Base-by-base conservation (phyloP, 2,797 vertebrate species). In the Hylomyscus alleni region DNA sequence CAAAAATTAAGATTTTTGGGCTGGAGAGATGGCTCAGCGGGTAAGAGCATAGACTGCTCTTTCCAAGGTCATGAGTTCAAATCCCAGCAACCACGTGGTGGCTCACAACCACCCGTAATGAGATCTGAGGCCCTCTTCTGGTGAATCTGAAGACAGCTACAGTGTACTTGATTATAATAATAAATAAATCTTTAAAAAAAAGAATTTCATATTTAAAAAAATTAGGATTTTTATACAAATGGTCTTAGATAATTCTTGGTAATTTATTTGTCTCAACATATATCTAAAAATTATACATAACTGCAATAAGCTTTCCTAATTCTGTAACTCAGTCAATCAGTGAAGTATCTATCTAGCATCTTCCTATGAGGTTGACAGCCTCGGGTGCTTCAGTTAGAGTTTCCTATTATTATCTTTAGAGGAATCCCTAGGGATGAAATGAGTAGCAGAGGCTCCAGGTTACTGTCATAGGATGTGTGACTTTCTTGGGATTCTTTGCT, bases 151-250 rank as follows among this genome's bases (percentile, higher is more conserved):
- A n/a, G n/a, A n/a, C n/a, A n/a, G n/a, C n/a, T n/a, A n/a, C n/a
- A n/a, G n/a, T n/a, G n/a, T n/a, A n/a, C n/a, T n/a, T n/a, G n/a
- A n/a, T n/a, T n/a, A n/a, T n/a, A n/a, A n/a, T n/a, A n/a, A n/a
- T n/a, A n/a, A n/a, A n/a, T n/a, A n/a, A n/a, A n/a, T n/a, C n/a
- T n/a, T n/a, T n/a, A n/a, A n/a, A n/a, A n/a, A n/a, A n/a, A n/a
- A n/a, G n/a, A n/a, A n/a, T n/a, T n/a, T n/a, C n/a, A n/a, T n/a
- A n/a, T n/a, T n/a, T n/a, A n/a, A n/a, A 13, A 91, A 90, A 91
- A 93, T 54, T 81, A 76, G 34, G 24, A 60, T 40, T 82, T 95
- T 89, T 69, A 89, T 20, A 50, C 87, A 80, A 81, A 91, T 62
- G 26, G n/a, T 82, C 78, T 34, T 19, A 69, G 13, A 10, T 89